These are phyloP conservation scores for Apeira syringaria DNA, from an alignment of 2,888 invertebrate species.

Conservation along the genomic window DNA sequence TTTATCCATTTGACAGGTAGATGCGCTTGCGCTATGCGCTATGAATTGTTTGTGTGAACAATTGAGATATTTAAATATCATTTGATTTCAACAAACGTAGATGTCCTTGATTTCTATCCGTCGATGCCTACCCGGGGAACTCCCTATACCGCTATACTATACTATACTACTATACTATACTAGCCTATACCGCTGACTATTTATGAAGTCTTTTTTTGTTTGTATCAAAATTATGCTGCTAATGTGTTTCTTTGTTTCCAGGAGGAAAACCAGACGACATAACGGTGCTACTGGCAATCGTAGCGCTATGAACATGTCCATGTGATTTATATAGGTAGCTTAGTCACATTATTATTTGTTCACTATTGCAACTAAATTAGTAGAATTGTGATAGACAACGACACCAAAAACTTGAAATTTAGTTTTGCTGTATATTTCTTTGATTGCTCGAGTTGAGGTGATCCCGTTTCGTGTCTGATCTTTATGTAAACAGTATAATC, in stretches of 20 bases:
- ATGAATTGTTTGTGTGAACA: no score
- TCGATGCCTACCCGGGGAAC: no score
- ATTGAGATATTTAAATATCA: no score
- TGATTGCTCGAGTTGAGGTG: neutral
- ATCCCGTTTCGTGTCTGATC: neutral
- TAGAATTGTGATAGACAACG: constrained; percentile 59
- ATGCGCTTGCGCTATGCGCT: no score
- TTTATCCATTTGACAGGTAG: no score
- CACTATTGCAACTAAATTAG: constrained; percentile 55
- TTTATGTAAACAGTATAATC: neutral
- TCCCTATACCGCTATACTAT: no score
- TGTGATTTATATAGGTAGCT: constrained; percentile 62
- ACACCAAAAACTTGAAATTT: constrained; percentile 60
- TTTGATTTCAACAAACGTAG: no score
- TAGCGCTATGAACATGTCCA: constrained; percentile 87
- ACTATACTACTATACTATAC: no score
- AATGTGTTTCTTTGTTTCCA: constrained; percentile 73
- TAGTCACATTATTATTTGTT: constrained; percentile 52
- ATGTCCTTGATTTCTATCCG: no score
- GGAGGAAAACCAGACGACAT: constrained; percentile 99
- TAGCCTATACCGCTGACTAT: no score
- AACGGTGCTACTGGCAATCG: constrained; percentile 97
- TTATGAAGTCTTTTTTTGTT: neutral
- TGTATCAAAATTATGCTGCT: neutral
- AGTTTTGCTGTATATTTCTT: constrained; percentile 24